A percentile compares a stretch with the other conserved stretches of the same genome.
Conservation (phyloP, 2,797 vertebrate species). For the Etheostoma nigrum region DNA sequence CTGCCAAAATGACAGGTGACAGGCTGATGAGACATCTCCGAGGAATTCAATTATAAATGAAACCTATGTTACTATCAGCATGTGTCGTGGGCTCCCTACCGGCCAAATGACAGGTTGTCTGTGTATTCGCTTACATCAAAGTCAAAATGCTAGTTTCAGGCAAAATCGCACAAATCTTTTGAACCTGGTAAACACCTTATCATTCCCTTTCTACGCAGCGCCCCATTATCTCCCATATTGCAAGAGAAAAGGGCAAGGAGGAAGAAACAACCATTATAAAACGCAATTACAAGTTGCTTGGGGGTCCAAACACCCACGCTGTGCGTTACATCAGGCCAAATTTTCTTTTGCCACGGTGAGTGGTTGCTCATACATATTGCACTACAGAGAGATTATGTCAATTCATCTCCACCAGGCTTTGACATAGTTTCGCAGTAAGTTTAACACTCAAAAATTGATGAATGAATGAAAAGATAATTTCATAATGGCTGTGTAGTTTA, state of each 20-base stretch:
- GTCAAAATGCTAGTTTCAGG: conserved; percentile 43
- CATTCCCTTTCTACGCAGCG: conserved; percentile 22
- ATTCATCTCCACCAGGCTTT: conserved; percentile 64
- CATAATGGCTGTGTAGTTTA: conserved; percentile 25
- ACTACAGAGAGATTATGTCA: conserved; percentile 68
- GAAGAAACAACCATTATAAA: conserved; percentile 66
- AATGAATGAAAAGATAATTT: conserved; percentile 26
- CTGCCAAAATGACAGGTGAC: conserved; percentile 68
- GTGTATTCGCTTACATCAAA: conserved; percentile 49
- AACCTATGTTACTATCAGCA: conserved; percentile 47
- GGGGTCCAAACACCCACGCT: conserved; percentile 60
- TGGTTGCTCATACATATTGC: conserved; percentile 72
- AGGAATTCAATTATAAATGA: conserved; percentile 73
- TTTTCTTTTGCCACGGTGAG: conserved; percentile 65
- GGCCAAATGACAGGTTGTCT: conserved; percentile 39
- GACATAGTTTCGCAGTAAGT: conserved; percentile 62
- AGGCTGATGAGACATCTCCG: conserved; percentile 57
- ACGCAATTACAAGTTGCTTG: conserved; percentile 73
- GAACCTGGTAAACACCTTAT: conserved; percentile 47
- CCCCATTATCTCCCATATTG: conserved; percentile 48
- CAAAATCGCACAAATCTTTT: conserved; percentile 51
- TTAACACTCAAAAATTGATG: conserved; percentile 63
- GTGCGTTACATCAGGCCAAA: conserved; percentile 55
- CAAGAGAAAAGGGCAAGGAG: conserved; percentile 46
- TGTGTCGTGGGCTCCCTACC: conserved; percentile 22